Evolutionary conservation across 64 coral and sea anemone species (phyloP).

Genomic region (Actinia equina): DNA sequence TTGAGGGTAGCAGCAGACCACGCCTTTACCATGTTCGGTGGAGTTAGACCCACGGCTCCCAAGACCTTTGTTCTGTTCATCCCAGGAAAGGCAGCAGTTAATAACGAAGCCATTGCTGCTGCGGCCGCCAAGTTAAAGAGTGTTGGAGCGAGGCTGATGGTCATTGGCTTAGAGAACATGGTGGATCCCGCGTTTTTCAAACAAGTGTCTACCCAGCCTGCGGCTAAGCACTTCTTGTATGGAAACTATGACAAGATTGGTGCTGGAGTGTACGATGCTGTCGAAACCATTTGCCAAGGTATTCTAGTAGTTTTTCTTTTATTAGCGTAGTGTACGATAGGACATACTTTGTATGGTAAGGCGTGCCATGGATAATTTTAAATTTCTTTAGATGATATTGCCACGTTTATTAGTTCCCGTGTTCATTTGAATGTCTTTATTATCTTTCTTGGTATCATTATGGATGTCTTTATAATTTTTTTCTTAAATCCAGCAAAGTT

Average conservation of each 20-base stretch:
- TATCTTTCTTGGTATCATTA: too few relatives aligned
- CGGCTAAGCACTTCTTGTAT: slow-evolving; percentile 12
- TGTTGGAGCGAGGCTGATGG: slow-evolving; percentile 37
- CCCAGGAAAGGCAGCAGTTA: slow-evolving; percentile 10
- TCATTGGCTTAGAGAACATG: neutral
- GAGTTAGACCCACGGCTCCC: slow-evolving; percentile 30
- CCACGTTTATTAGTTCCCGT: too few relatives aligned
- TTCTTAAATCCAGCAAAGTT: slow-evolving; percentile 40
- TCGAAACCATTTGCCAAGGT: slow-evolving; percentile 57
- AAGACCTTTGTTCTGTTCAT: slow-evolving; percentile 53
- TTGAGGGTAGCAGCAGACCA: slow-evolving; percentile 28
- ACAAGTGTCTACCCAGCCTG: slow-evolving; percentile 25
- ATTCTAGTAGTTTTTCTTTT: neutral
- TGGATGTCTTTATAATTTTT: neutral
- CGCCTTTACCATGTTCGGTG: slow-evolving; percentile 52
- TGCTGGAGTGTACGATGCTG: slow-evolving; percentile 36
- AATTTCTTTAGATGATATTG: too few relatives aligned
- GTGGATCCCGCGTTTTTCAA: slow-evolving; percentile 12
- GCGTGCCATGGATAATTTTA: too few relatives aligned
- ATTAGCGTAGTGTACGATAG: neutral
- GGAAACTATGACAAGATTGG: neutral
- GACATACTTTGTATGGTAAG: neutral
- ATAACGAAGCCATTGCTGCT: slow-evolving; percentile 10
- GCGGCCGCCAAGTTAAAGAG: slow-evolving; percentile 41
- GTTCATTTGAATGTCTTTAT: too few relatives aligned